A percentile compares a stretch with the other conserved stretches of the same genome.
phyloP scores from a whole-genome alignment of 2,113 vertebrate species.

The Austrofundulus limnaeus region DNA sequence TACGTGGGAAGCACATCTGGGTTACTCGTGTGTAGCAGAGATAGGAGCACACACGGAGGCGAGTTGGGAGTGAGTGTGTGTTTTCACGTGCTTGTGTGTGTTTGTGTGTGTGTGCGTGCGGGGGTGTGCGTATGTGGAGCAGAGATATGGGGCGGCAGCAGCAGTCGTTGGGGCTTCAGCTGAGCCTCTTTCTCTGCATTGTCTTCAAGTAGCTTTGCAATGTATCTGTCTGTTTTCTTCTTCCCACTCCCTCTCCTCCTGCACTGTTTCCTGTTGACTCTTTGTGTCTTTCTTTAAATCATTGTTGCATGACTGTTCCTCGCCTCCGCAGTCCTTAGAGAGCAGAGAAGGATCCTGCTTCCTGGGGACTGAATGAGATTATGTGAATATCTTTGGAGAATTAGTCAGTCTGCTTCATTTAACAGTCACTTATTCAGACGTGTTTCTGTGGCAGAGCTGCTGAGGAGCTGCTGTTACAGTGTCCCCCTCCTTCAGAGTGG shows the following conservation, averaged over 20 bases:
- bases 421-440: neutral
- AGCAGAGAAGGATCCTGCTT: slow-evolving; percentile 8
- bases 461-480: too few species aligned
- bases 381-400: neutral
- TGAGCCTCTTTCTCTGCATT: slow-evolving; percentile 31
- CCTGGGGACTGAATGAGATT: slow-evolving; percentile 8
- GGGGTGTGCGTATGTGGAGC: slow-evolving; percentile 39
- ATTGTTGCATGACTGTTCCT: slow-evolving; percentile 40
- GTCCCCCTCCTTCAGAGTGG: neutral
- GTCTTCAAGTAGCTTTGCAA: slow-evolving; percentile 58
- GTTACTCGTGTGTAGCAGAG: slow-evolving; percentile 55
- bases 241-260: slow-evolving; percentile 4
- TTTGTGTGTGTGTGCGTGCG: neutral
- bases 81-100: slow-evolving; percentile 20
- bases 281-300: slow-evolving; percentile 27
- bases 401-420: neutral
- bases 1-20: slow-evolving; percentile 62
- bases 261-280: neutral
- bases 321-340: slow-evolving; percentile 13
- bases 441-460: too few species aligned
- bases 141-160: slow-evolving; percentile 32
- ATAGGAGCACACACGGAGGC: slow-evolving; percentile 42
- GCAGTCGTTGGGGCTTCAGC: slow-evolving; percentile 41
- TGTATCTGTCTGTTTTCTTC: slow-evolving; percentile 11
- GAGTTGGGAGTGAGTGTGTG: slow-evolving; percentile 24